Evolutionary conservation across 2,888 invertebrate genomes (phyloP).

Genomic region (Sphaerophoria rueppellii): DNA sequence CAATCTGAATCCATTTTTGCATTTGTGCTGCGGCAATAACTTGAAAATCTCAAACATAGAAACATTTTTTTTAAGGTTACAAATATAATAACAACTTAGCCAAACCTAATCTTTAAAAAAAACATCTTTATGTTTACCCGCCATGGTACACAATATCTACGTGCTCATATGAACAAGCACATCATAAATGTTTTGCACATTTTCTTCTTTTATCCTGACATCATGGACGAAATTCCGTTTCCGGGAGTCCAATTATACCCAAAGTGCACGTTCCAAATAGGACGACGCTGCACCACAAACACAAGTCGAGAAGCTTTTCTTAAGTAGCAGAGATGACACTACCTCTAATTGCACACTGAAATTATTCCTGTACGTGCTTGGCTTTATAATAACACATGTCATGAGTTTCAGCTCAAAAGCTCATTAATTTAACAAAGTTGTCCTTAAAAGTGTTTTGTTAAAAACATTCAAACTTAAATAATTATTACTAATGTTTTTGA

Average conservation of each 20-base stretch:
- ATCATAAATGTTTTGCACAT: conserved; percentile 8
- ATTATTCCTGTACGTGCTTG: conserved; percentile 62
- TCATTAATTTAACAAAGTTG: conserved; percentile 64
- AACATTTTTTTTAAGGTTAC: no score
- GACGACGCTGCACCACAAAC: conserved; percentile 28
- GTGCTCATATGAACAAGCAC: conserved; percentile 12
- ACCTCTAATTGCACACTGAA: conserved; percentile 70
- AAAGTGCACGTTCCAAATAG: conserved; percentile 61
- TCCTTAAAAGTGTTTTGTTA: conserved; percentile 45
- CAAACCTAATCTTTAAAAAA: conserved; percentile 12
- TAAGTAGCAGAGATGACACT: conserved; percentile 65
- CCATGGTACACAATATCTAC: background rate
- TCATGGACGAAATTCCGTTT: conserved; percentile 65
- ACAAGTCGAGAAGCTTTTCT: conserved; percentile 33
- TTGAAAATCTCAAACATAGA: no score
- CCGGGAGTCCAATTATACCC: conserved; percentile 68
- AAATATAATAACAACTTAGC: background rate
- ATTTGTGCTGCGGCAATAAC: background rate
- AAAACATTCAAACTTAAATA: conserved; percentile 37
- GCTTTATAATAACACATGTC: conserved; percentile 62
- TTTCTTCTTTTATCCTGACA: conserved; percentile 55
- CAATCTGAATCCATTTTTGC: no score
- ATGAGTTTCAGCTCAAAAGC: conserved; percentile 61
- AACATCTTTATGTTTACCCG: background rate
- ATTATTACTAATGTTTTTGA: no score